These are phyloP conservation scores for Teleiodes luculella DNA, from an alignment of 2,888 invertebrate species.

Conservation along the genomic window DNA sequence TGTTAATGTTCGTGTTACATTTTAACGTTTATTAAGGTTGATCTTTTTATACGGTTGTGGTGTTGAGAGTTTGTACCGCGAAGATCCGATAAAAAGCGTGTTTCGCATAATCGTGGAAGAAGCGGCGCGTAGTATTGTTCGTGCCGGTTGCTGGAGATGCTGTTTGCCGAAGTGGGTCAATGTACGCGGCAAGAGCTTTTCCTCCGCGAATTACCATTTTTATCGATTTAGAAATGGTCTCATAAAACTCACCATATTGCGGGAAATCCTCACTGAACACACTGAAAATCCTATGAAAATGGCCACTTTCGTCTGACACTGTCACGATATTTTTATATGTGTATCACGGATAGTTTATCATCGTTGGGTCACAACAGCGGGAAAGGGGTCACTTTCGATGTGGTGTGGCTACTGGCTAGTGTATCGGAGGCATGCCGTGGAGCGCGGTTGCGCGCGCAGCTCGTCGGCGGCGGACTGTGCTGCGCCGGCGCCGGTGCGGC, in stretches of 20 bases:
- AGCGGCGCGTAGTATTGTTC: constrained; percentile 33
- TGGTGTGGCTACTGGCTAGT: constrained; percentile 21
- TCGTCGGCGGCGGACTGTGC: constrained; percentile 56
- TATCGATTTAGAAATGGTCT: neutral
- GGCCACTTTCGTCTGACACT: constrained; percentile 59
- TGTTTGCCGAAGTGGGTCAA: constrained; percentile 51
- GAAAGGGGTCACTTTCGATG: constrained; percentile 57
- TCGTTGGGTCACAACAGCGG: constrained; percentile 54
- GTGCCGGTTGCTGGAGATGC: constrained; percentile 40
- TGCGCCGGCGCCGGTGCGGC: constrained; percentile 34
- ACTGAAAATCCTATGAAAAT: constrained; percentile 51
- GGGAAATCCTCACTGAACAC: constrained; percentile 32
- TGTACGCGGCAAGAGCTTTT: constrained; percentile 50
- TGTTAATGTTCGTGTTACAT: neutral
- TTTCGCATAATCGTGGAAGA: constrained; percentile 22
- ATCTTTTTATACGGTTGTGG: constrained; percentile 5
- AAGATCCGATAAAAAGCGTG: constrained; percentile 14
- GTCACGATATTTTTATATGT: constrained; percentile 41
- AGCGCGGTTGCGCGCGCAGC: constrained; percentile 50
- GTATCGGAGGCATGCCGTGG: neutral
- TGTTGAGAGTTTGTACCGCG: constrained; percentile 8
- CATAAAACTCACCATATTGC: constrained; percentile 52
- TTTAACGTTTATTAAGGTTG: neutral
- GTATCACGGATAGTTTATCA: constrained; percentile 55
- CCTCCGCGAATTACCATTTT: constrained; percentile 31